Percentiles rank a stretch among this genome's conserved stretches.
Conservation (phyloP, 30 jellyfish, hydroid and myxozoan species). For the Chrysaora quinquecirrha region DNA sequence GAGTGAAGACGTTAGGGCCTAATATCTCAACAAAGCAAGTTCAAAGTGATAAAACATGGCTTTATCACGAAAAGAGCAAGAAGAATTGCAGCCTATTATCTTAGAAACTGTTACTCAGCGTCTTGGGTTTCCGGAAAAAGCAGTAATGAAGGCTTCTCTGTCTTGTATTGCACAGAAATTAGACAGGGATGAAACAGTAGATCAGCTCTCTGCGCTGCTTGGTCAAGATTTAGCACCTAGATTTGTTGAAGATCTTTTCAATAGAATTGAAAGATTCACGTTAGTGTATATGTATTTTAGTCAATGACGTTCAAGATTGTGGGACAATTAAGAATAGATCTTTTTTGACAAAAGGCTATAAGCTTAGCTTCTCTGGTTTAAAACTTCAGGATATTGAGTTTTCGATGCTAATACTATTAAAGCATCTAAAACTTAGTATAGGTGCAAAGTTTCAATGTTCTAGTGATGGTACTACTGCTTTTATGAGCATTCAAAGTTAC, state of each 20-base stretch:
- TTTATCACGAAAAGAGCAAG: conserved; percentile 83
- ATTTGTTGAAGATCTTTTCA: conserved; percentile 90
- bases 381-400: too few relatives aligned
- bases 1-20: neutral
- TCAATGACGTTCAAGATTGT: too few relatives aligned
- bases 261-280: conserved; percentile 80
- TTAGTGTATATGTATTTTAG: conserved; percentile 11
- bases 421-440: too few relatives aligned
- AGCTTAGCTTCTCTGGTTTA: too few relatives aligned
- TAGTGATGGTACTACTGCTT: too few relatives aligned
- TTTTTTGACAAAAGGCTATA: too few relatives aligned
- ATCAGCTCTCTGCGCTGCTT: conserved; percentile 84
- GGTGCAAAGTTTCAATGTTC: too few relatives aligned
- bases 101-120: conserved; percentile 92
- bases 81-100: conserved; percentile 94
- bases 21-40: neutral
- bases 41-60: conserved; percentile 53
- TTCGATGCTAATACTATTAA: too few relatives aligned
- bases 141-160: conserved; percentile 96
- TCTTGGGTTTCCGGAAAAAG: conserved; percentile 98
- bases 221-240: conserved; percentile 99
- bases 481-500: too few relatives aligned
- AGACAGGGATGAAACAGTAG: conserved; percentile 91
- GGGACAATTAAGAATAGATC: too few relatives aligned
- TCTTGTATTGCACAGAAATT: conserved; percentile 88